phyloP scores from a whole-genome alignment of 2,113 vertebrate species.

The Pelecanus crispus region DNA sequence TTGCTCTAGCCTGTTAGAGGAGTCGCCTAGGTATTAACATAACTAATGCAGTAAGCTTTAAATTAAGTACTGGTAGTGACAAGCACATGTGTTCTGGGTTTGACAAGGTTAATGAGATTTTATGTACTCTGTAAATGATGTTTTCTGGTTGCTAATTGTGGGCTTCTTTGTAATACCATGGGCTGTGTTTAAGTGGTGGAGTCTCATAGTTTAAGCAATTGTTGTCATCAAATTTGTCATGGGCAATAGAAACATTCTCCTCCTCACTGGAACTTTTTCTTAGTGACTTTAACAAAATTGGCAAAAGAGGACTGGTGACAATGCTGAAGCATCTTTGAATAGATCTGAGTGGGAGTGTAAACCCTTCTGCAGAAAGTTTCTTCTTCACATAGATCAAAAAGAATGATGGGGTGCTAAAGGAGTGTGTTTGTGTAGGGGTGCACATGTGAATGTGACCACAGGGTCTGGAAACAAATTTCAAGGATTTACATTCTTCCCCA shows the following conservation, averaged over 20 bases:
- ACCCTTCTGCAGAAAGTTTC: neutral
- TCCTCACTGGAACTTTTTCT: neutral
- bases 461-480: neutral
- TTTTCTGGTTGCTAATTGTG: neutral
- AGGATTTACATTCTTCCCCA: neutral
- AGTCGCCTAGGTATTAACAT: neutral
- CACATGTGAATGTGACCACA: fast-evolving
- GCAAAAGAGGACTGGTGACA: neutral
- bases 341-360: neutral
- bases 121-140: neutral
- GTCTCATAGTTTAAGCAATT: neutral
- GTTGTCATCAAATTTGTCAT: neutral
- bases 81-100: neutral
- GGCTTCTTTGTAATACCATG: neutral
- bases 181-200: neutral
- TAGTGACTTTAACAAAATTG: neutral
- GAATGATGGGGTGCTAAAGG: neutral
- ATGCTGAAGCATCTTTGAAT: neutral
- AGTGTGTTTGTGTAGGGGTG: neutral
- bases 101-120: neutral
- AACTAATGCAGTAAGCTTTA: neutral
- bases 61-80: neutral
- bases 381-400: neutral
- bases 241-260: neutral
- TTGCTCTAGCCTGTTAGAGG: neutral